Percentiles rank a stretch among this genome's conserved stretches.
Conservation (phyloP, 2,888 invertebrate species). For the Phragmatobia fuliginosa region DNA sequence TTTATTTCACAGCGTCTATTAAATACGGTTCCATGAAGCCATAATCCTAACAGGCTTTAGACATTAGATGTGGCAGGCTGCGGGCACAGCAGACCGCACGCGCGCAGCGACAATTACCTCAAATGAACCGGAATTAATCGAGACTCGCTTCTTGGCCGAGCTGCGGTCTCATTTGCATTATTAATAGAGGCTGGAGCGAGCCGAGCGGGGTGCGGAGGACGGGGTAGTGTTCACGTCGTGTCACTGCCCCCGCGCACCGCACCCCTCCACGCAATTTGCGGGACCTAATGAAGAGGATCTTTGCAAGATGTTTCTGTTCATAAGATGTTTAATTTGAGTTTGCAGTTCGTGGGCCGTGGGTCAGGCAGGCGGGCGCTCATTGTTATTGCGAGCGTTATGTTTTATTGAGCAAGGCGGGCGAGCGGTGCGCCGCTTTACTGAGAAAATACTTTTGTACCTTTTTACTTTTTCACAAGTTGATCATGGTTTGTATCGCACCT, state of each 20-base stretch:
- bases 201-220: conserved; percentile 53
- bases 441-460: conserved; percentile 30
- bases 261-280: conserved; percentile 74
- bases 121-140: conserved; percentile 87
- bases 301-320: conserved; percentile 85
- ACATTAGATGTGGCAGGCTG: conserved; percentile 50
- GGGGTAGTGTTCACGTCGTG: conserved; percentile 60
- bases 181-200: conserved; percentile 78
- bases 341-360: conserved; percentile 73
- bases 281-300: conserved; percentile 86
- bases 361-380: conserved; percentile 75
- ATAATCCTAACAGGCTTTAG: conserved; percentile 49
- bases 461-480: conserved; percentile 24
- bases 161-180: conserved; percentile 87
- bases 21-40: conserved; percentile 42
- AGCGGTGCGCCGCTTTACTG: conserved; percentile 24
- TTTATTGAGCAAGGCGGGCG: conserved; percentile 57
- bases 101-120: conserved; percentile 85
- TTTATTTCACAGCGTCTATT: conserved; percentile 20
- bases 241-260: conserved; percentile 73
- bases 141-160: conserved; percentile 84
- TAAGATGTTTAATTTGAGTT: conserved; percentile 86
- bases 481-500: conserved; percentile 16
- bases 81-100: conserved; percentile 66
- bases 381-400: conserved; percentile 78